These are phyloP conservation scores for Panagrolaimus sp. DNA, from an alignment of 1,140 invertebrate genomes.

Conservation along the genomic window DNA sequence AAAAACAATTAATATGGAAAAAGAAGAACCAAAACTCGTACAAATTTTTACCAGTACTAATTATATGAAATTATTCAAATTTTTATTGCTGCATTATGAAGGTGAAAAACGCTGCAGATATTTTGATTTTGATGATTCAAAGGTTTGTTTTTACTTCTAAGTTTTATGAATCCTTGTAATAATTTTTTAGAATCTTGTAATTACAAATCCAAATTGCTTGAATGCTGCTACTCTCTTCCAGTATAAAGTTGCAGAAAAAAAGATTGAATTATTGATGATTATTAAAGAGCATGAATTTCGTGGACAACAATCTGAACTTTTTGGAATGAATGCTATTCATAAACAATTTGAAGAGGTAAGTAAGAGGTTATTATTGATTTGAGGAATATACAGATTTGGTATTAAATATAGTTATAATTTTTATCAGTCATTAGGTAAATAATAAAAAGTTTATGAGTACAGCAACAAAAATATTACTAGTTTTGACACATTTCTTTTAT, in stretches of 20 bases:
- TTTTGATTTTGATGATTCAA: slow-evolving; percentile 24
- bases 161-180: neutral
- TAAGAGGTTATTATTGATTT: too few species aligned
- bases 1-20: slow-evolving; percentile 10
- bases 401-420: too few species aligned
- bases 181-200: slow-evolving; percentile 34
- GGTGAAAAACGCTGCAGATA: slow-evolving; percentile 37
- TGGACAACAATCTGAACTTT: slow-evolving; percentile 20
- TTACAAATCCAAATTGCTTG: slow-evolving; percentile 34
- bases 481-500: too few species aligned
- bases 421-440: too few species aligned
- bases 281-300: slow-evolving; percentile 31
- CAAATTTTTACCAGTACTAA: slow-evolving; percentile 21
- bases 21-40: slow-evolving; percentile 27
- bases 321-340: slow-evolving; percentile 26
- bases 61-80: slow-evolving; percentile 29
- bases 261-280: slow-evolving; percentile 28
- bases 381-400: neutral
- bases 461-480: too few species aligned
- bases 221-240: slow-evolving; percentile 35
- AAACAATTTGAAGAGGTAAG: slow-evolving; percentile 37
- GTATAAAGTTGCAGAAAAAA: slow-evolving; percentile 12
- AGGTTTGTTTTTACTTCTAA: slow-evolving; percentile 19
- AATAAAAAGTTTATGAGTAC: too few species aligned
- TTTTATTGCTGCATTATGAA: slow-evolving; percentile 39